phyloP scores from a whole-genome alignment of 2,797 vertebrate genomes.

The Tragopan temminckii region DNA sequence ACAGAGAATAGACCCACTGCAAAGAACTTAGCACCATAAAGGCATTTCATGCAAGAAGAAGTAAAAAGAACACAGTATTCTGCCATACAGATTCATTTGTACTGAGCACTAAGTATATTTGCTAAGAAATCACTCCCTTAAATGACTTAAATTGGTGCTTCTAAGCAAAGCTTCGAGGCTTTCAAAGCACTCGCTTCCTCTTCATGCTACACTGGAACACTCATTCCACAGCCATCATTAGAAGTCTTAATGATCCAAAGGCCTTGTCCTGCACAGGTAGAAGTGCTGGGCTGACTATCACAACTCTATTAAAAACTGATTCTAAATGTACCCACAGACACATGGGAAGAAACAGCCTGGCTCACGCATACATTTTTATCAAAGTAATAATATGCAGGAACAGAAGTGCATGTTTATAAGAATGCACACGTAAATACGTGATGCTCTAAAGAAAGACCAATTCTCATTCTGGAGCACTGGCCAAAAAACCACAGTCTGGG shows the following conservation, averaged over 20 bases:
- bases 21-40: neutral
- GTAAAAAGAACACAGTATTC: neutral
- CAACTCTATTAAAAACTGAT: neutral
- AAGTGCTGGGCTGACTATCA: neutral
- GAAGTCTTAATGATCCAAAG: neutral
- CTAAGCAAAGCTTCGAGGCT: neutral
- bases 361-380: neutral
- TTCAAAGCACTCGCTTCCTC: neutral
- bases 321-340: neutral
- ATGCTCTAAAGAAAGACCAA: neutral
- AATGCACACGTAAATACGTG: neutral
- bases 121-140: neutral
- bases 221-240: neutral
- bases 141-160: neutral
- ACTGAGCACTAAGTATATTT: neutral
- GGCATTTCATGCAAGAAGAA: neutral
- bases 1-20: neutral
- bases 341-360: neutral
- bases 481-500: neutral
- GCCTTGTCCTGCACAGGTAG: neutral
- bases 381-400: neutral
- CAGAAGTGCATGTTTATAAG: rapidly evolving
- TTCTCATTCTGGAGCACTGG: neutral
- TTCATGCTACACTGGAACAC: rapidly evolving
- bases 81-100: neutral